Base-by-base conservation (phyloP, 2,888 invertebrate species). In the Lobophora halterata region DNA sequence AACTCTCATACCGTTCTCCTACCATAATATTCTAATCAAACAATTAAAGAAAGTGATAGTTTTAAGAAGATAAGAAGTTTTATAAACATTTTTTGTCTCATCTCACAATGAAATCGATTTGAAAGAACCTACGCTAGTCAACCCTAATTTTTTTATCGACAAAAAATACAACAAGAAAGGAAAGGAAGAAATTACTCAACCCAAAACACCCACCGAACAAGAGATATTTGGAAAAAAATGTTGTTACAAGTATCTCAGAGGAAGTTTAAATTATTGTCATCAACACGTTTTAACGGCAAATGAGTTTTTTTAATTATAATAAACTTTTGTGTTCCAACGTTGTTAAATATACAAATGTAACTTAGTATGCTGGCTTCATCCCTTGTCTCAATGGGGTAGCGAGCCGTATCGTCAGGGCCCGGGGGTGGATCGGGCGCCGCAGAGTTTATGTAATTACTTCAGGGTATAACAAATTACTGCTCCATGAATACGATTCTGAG, bases 131-230 rank as follows among this genome's bases (percentile, higher is more conserved):
- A 57, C 45, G 56, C 49, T 39, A 32, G 47, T 49, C 37, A 39
- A 41, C 40, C 33, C 35, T 16, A 11, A 38, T 25, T 63, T 61
- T 58, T 61, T 53, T 30, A 11, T 6, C 20, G 3, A 16, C n/a
- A 13, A 32, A 29, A 43, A 7, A n/a, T n/a, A n/a, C n/a, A n/a
- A n/a, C n/a, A n/a, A n/a, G n/a, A n/a, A n/a, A n/a, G n/a, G n/a
- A n/a, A n/a, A n/a, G 72, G 70, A 72, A 73, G 72, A 68, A 62
- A 74, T 73, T 74, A 67, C 67, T 70, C 54, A 55, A 49, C 46
- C 49, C 47, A 58, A 58, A 38, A 40, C 26, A 28, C n/a, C n/a
- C n/a, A n/a, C n/a, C n/a, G n/a, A n/a, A n/a, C n/a, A n/a, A n/a
- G 28, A 30, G 18, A 35, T 12, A 21, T 28, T 31, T 25, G 7